Percentiles rank a stretch among this genome's conserved stretches.
phyloP scores from a whole-genome alignment of 2,888 invertebrate genomes.

The Nasonovia ribisnigri region DNA sequence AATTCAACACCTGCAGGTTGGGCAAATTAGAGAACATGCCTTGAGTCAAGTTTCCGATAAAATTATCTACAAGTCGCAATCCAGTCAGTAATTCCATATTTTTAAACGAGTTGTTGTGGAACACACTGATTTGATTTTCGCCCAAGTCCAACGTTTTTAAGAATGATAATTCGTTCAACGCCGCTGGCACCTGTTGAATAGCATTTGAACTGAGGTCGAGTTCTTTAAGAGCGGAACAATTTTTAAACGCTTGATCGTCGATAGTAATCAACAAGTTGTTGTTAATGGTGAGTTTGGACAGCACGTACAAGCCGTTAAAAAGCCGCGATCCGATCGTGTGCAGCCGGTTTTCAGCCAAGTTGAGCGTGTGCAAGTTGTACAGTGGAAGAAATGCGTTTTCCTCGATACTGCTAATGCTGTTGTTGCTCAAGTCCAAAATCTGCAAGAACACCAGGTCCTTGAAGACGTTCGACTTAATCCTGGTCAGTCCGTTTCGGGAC shows the following conservation, averaged over 20 bases:
- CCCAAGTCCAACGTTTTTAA: constrained; percentile 91
- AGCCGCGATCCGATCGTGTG: constrained; percentile 84
- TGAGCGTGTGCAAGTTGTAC: constrained; percentile 89
- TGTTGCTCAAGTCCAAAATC: constrained; percentile 87
- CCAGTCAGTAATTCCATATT: constrained; percentile 89
- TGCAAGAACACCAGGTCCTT: constrained; percentile 89
- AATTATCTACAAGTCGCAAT: constrained; percentile 89
- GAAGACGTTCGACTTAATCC: constrained; percentile 86
- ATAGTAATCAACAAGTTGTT: constrained; percentile 86
- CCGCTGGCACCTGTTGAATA: constrained; percentile 84
- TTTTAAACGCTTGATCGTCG: constrained; percentile 85
- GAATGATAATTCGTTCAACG: constrained; percentile 83
- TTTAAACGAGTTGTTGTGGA: constrained; percentile 87
- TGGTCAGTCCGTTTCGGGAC: constrained; percentile 86
- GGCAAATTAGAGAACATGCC: constrained; percentile 91
- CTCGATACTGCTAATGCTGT: constrained; percentile 89
- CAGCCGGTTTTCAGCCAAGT: constrained; percentile 88
- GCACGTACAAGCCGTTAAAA: constrained; percentile 86
- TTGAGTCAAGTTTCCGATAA: constrained; percentile 84
- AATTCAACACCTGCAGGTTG: constrained; percentile 86
- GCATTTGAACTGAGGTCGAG: constrained; percentile 90
- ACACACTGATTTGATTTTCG: constrained; percentile 88
- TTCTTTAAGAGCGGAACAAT: constrained; percentile 89
- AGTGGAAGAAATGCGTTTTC: constrained; percentile 89
- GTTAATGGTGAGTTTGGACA: constrained; percentile 86